Percentiles rank a stretch among this genome's conserved stretches.
Evolutionary conservation across 1,140 invertebrate species (phyloP).

Genomic region (Potamilus streckersoni): DNA sequence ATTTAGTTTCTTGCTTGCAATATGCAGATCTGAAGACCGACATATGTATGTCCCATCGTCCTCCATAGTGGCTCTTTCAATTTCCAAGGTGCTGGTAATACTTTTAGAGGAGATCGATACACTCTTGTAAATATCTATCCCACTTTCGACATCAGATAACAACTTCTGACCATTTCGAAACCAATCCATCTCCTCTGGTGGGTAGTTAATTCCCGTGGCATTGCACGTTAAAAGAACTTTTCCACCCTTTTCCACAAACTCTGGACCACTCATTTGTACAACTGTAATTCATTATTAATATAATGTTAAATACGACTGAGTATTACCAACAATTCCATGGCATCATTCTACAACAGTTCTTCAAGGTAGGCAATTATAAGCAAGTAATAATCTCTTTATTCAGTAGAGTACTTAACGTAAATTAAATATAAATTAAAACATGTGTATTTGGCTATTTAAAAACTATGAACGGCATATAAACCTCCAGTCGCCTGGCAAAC

Average conservation of each 20-base stretch:
- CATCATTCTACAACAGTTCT: too few relatives aligned
- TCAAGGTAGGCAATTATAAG: too few relatives aligned
- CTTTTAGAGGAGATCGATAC: slow-evolving; percentile 43
- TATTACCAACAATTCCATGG: too few relatives aligned
- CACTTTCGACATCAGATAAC: slow-evolving; percentile 18
- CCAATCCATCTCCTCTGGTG: slow-evolving; percentile 59
- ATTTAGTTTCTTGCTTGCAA: slow-evolving; percentile 43
- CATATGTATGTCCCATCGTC: slow-evolving; percentile 55
- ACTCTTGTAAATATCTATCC: slow-evolving; percentile 41
- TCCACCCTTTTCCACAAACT: slow-evolving; percentile 51
- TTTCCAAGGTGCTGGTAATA: slow-evolving; percentile 49
- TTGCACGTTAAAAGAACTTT: slow-evolving; percentile 47
- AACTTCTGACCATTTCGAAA: slow-evolving; percentile 57
- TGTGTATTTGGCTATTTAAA: too few relatives aligned
- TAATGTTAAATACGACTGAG: too few relatives aligned
- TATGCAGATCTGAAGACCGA: slow-evolving; percentile 45
- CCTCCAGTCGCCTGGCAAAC: too few relatives aligned
- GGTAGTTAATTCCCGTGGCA: slow-evolving; percentile 50
- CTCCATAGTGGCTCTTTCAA: slow-evolving; percentile 41
- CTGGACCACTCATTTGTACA: slow-evolving; percentile 45
- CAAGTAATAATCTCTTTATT: too few relatives aligned
- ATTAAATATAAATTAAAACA: too few relatives aligned
- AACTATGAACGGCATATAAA: too few relatives aligned
- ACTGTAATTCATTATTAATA: slow-evolving; percentile 28
- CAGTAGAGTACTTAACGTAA: too few relatives aligned